Evolutionary conservation across 2,888 invertebrate species (phyloP), one percentile per base, ranked within the genome.

Genomic region (Tipula unca): DNA sequence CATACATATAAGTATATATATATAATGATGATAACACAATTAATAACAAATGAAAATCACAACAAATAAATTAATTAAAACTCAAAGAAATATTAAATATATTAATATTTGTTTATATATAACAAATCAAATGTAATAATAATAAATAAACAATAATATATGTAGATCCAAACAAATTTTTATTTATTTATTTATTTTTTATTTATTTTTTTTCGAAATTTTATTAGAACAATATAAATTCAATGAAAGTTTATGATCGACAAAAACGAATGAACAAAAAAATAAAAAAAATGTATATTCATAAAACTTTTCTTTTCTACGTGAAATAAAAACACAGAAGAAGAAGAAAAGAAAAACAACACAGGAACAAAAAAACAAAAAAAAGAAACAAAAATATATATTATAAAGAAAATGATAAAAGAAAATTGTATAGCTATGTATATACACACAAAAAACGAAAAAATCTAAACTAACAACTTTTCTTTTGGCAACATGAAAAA

Each of bases 161-260:
- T 69, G 69, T 69, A 69, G 69, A 69, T 69, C 6, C 25, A 69
- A 69, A 69, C 25, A 69, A 69, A 10, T 48, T 69, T 69, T 69
- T 69, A 69, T 69, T 69, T 69, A 69, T 69, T 69, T 69, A 69
- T 69, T 69, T 69, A 25, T 25, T 69, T 69, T 25, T 69, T 54
- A 54, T 69, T 69, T 69, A 69, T 69, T 69, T 69, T 25, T 32
- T 69, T 69, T 69, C 69, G 69, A 69, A 69, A 25, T 69, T 69
- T 69, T 69, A 69, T 69, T 69, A 69, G 69, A 69, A 69, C 69
- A 69, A 69, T 69, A 69, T 69, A 69, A 69, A 69, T 69, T 69
- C 69, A 69, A 69, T 69, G 69, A 69, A 69, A 69, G 69, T 69
- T 69, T 69, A 69, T 69, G 69, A 69, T 69, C 69, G 69, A 69